Conservation (phyloP, 2,797 vertebrate species). For the Leucoraja ocellata region DNA sequence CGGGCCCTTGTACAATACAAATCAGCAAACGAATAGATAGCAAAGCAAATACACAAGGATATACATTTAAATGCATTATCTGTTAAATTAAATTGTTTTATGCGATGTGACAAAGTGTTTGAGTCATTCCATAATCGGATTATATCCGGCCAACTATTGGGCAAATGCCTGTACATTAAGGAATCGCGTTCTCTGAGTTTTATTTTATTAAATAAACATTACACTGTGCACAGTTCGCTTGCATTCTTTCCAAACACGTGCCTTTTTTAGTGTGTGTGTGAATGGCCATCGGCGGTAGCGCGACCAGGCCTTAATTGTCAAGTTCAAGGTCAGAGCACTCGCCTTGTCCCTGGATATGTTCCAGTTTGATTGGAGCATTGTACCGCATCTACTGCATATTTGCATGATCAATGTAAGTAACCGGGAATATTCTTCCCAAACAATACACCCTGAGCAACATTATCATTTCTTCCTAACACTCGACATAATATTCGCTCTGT, state of each 20-base stretch:
- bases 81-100: not conserved
- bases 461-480: not conserved
- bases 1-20: not conserved
- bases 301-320: not conserved
- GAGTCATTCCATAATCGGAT: not conserved
- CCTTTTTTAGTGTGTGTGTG: not conserved
- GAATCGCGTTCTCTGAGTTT: not conserved
- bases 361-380: not conserved
- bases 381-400: not conserved
- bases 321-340: conserved; percentile 11
- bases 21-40: not conserved
- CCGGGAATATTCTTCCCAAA: not conserved
- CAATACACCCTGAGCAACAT: not conserved
- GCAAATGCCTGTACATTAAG: not conserved
- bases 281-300: not conserved
- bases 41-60: not conserved
- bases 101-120: not conserved
- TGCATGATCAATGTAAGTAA: not conserved
- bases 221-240: not conserved
- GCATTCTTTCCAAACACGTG: too few species aligned
- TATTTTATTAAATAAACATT: not conserved
- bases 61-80: not conserved
- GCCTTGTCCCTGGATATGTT: not conserved
- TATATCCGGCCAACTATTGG: not conserved
- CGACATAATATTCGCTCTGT: not conserved